Evolutionary conservation across 2,113 vertebrate genomes (phyloP).

Genomic region (Gymnorhina tibicen): DNA sequence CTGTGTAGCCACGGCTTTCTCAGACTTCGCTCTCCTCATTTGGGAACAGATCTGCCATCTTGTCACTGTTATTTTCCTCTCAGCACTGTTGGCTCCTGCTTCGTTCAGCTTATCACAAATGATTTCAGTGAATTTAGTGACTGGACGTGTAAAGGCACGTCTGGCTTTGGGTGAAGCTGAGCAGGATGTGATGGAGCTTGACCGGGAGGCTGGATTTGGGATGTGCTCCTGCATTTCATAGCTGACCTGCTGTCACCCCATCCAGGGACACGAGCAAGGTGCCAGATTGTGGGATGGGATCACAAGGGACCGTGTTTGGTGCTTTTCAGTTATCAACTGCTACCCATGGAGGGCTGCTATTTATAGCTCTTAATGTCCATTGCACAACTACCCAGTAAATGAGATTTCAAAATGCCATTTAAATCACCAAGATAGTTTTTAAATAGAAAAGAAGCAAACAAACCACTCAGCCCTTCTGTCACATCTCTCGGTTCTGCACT

Average conservation of each 20-base stretch:
- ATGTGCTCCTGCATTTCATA: neutral
- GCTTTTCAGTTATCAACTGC: neutral
- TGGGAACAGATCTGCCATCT: neutral
- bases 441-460: neutral
- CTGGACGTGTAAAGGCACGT: neutral
- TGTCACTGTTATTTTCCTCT: neutral
- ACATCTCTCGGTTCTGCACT: fast-evolving
- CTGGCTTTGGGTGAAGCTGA: neutral
- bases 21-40: neutral
- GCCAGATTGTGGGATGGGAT: neutral
- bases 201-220: neutral
- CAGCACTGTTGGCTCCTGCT: neutral
- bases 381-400: neutral
- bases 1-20: fast-evolving
- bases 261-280: neutral
- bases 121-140: neutral
- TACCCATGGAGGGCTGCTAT: neutral
- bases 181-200: neutral
- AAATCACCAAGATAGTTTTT: neutral
- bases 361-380: neutral
- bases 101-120: neutral
- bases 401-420: neutral
- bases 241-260: neutral
- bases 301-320: neutral
- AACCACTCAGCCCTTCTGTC: neutral